Evolutionary conservation across 1,140 invertebrate genomes (phyloP).

Genomic region (Meteorus sp.): DNA sequence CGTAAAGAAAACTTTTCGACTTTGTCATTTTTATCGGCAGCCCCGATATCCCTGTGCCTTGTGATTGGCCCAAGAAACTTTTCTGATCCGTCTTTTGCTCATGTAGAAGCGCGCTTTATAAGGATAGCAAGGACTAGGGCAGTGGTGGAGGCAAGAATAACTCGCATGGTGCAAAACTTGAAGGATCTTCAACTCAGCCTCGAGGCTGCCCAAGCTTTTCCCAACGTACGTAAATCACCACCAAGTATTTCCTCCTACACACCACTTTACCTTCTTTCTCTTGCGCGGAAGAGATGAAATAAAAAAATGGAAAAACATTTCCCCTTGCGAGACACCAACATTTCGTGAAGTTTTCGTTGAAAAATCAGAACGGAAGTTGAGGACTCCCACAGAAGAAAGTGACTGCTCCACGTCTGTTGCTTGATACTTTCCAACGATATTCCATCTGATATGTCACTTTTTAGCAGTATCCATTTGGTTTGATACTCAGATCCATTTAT

Average conservation of each 20-base stretch:
- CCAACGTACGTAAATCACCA: slow-evolving; percentile 37
- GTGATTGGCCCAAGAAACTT: slow-evolving; percentile 51
- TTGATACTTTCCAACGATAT: background rate
- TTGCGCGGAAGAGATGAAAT: too few species aligned
- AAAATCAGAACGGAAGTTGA: slow-evolving; percentile 20
- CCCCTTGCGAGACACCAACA: background rate
- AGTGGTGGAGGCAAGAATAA: too few species aligned
- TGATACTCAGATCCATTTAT: too few species aligned
- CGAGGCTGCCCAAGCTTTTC: slow-evolving; percentile 20
- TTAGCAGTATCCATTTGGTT: too few species aligned
- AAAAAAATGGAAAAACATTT: too few species aligned
- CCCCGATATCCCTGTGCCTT: slow-evolving; percentile 43
- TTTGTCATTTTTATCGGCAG: slow-evolving; percentile 57
- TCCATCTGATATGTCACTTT: too few species aligned
- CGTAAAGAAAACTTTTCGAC: slow-evolving; percentile 43
- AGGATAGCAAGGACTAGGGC: too few species aligned
- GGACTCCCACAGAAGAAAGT: background rate
- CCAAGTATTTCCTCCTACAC: slow-evolving; percentile 4
- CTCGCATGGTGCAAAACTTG: background rate
- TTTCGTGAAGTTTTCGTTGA: background rate
- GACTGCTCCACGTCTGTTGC: background rate
- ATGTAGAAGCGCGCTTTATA: background rate
- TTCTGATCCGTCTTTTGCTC: slow-evolving; percentile 50
- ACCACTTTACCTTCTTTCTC: slow-evolving; percentile 24
- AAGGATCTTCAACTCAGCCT: slow-evolving; percentile 11